These are phyloP conservation scores for Octopus sinensis DNA, from an alignment of 1,140 invertebrate genomes.

Conservation along the genomic window DNA sequence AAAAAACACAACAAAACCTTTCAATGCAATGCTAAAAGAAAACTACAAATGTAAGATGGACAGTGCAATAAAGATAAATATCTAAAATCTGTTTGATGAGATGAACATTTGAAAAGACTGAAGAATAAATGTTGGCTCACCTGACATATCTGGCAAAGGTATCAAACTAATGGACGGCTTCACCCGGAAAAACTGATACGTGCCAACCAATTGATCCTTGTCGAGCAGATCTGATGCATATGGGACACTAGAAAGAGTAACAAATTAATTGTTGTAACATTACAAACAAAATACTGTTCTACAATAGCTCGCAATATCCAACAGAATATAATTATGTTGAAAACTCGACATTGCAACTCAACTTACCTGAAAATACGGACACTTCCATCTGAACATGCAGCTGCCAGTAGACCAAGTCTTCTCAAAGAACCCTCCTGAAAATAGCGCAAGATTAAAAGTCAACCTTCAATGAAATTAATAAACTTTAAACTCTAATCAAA, in stretches of 20 bases:
- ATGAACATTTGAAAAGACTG: not conserved
- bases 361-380: not conserved
- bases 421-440: not conserved
- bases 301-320: no score
- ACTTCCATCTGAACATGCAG: conserved; percentile 12
- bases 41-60: no score
- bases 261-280: not conserved
- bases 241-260: not conserved
- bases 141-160: not conserved
- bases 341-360: no score
- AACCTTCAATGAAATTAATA: no score
- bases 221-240: not conserved
- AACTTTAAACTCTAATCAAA: no score
- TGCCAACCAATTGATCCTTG: not conserved
- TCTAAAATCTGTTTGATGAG: no score
- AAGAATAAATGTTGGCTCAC: not conserved
- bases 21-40: no score
- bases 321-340: no score
- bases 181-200: not conserved
- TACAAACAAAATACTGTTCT: no score
- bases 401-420: not conserved
- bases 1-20: no score
- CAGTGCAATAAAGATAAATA: no score
- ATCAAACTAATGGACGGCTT: conserved; percentile 12
- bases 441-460: not conserved